phyloP scores from a whole-genome alignment of 2,797 vertebrate species.

The Fringilla coelebs region DNA sequence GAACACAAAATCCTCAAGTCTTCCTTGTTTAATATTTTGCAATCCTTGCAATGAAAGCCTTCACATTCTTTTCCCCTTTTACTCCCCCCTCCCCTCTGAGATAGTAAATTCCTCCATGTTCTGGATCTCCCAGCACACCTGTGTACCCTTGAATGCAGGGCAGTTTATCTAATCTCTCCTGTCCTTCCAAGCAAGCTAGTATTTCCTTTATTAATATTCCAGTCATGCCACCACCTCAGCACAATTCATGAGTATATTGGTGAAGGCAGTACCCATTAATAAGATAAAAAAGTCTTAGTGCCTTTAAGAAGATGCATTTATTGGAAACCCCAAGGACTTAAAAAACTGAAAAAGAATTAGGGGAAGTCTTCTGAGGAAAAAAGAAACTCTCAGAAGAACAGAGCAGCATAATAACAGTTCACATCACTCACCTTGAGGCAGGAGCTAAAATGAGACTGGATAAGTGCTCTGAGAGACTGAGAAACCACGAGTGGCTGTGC shows the following conservation, averaged over 20 bases:
- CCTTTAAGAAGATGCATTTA: background rate
- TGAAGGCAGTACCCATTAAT: background rate
- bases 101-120: background rate
- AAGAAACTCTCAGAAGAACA: background rate
- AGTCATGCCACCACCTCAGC: background rate
- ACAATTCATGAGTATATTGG: background rate
- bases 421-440: constrained; percentile 1
- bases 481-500: background rate
- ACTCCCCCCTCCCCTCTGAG: background rate
- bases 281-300: background rate
- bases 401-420: background rate
- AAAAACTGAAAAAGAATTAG: background rate
- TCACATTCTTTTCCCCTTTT: background rate
- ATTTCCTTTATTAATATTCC: background rate
- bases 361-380: background rate
- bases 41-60: background rate
- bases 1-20: background rate
- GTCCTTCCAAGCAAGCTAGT: background rate
- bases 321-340: background rate
- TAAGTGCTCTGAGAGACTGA: background rate
- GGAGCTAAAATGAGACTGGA: background rate
- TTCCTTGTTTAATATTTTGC: background rate
- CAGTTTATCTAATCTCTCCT: background rate
- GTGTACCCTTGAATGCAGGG: background rate
- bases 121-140: background rate